Evolutionary conservation across 1,140 invertebrate species (phyloP), one percentile per base, ranked within the genome.

Genomic region (Drosophila kohkoa): DNA sequence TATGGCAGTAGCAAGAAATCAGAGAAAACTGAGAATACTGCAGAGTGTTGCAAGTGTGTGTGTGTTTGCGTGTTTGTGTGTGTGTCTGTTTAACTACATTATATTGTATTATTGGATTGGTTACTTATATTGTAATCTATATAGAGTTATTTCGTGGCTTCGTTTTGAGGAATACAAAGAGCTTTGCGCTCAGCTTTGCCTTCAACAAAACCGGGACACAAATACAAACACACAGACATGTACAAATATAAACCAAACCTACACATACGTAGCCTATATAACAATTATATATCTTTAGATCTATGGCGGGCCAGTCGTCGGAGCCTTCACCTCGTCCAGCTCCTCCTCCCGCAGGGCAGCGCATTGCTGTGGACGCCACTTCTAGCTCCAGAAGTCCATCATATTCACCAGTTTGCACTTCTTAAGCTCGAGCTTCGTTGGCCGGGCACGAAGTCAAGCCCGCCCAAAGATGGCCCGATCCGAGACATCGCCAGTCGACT

Each of bases 401-500:
- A 92, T 88, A 71, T 92, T 92, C 60, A 92, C 91, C 80, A 92
- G 77, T 77, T 91, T 92, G 81, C 86, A 92, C 68, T 92, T 92
- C 72, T 91, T 92, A 59, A 92, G 82, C 82, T 92, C 91, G 66
- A 92, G 69, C 77, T 92, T 91, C n/a, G 89, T 92, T 67, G 91
- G 85, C 60, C 91, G 67, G n/a, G 90, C 85, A 59, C 86, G 78
- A 69, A 89, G 92, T 95, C 94, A 95, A 94, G 94, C 94, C n/a
- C 94, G 91, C 58, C 94, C 94, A 77, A 94, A 92, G 91, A 95
- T 94, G 66, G 94, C 94, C 30, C 83, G 82, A 66, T 88, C 83
- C 51, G 94, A 92, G 13, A 95, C 94, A 91, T 95, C 94, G 13
- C 94, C 94, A 3, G 94, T 94, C 13, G 94, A 94, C 80, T 94